Percentiles rank a stretch among this genome's conserved stretches.
Conservation (phyloP, 2,888 invertebrate genomes). For the Dromius quadrimaculatus region DNA sequence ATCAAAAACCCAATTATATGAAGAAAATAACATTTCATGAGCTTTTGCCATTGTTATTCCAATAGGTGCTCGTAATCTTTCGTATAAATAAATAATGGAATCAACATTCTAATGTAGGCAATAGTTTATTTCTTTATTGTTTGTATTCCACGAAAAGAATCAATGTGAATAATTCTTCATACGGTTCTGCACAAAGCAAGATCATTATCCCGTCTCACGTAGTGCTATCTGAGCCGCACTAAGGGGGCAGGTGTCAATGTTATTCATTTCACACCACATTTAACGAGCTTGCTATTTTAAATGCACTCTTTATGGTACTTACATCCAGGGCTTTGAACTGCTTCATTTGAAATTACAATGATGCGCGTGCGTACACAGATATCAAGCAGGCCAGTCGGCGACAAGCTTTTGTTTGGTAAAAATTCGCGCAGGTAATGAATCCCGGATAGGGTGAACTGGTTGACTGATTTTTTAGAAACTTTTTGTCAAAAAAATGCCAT, state of each 20-base stretch:
- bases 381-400: not conserved
- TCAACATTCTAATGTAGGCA: too few relatives aligned
- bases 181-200: not conserved
- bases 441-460: not conserved
- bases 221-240: not conserved
- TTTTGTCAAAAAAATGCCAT: not conserved
- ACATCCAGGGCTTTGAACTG: slow-evolving; percentile 20
- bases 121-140: too few relatives aligned
- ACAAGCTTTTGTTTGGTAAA: not conserved
- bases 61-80: too few relatives aligned
- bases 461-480: not conserved
- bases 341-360: slow-evolving; percentile 34
- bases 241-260: slow-evolving; percentile 29
- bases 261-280: slow-evolving; percentile 36
- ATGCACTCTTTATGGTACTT: slow-evolving; percentile 41
- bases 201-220: not conserved
- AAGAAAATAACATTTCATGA: too few relatives aligned
- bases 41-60: too few relatives aligned
- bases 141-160: too few relatives aligned
- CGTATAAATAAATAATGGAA: too few relatives aligned
- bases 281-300: slow-evolving; percentile 34
- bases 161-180: not conserved
- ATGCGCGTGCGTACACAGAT: slow-evolving; percentile 19
- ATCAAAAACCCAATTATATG: too few relatives aligned
- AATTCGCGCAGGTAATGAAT: slow-evolving; percentile 7